phyloP scores from a whole-genome alignment of 1,140 invertebrate genomes.

The Drosophila tsacasi region DNA sequence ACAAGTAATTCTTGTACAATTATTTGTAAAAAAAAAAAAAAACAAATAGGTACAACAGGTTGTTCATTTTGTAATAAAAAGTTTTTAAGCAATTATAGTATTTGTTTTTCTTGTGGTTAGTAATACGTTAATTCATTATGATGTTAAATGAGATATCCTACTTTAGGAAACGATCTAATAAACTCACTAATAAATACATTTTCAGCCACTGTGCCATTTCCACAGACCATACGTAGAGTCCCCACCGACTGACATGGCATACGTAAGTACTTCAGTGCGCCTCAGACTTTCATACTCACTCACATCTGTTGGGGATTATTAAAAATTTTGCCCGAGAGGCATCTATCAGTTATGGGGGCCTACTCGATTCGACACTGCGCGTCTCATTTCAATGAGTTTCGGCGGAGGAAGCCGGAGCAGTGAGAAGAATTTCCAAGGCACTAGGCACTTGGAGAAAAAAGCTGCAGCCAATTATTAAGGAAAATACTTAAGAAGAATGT shows the following conservation, averaged over 20 bases:
- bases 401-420: constrained; percentile 1
- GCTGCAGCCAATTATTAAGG: fast-evolving
- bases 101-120: no score
- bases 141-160: not conserved
- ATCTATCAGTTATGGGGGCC: constrained; percentile 71
- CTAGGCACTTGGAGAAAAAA: not conserved
- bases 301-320: constrained; percentile 64
- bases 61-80: no score
- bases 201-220: not conserved
- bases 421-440: constrained; percentile 4
- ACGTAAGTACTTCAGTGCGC: constrained; percentile 3
- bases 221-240: not conserved
- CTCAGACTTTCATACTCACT: not conserved
- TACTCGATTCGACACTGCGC: constrained; percentile 50
- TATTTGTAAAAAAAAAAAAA: no score
- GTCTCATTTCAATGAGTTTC: constrained; percentile 79
- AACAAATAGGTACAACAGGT: no score
- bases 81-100: no score
- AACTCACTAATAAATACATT: not conserved
- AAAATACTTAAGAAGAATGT: not conserved
- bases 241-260: constrained; percentile 8
- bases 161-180: not conserved
- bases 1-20: not conserved
- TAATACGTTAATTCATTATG: no score
- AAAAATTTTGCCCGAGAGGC: constrained; percentile 74